Evolutionary conservation across 2,113 vertebrate species (phyloP).

Genomic region (Gyps fulvus): DNA sequence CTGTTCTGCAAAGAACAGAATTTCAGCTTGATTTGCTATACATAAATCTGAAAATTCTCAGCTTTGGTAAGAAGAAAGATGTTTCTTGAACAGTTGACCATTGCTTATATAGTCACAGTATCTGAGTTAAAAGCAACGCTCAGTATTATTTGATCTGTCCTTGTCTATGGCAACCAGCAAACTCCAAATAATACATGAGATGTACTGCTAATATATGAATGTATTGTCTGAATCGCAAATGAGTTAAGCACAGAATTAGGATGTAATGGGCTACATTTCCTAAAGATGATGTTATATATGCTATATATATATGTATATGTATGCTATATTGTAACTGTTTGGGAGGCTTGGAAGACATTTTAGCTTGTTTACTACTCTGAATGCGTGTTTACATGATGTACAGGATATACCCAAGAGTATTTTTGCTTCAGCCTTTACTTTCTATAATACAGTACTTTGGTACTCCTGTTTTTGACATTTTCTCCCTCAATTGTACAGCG

Average conservation of each 20-base stretch:
- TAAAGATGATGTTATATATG: not conserved
- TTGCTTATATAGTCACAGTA: not conserved
- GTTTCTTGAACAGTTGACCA: not conserved
- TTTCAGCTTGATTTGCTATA: slow-evolving; percentile 50
- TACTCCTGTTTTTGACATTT: slow-evolving; percentile 20
- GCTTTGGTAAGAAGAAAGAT: slow-evolving; percentile 18
- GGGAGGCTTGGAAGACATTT: slow-evolving; percentile 43
- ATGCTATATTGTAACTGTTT: not conserved
- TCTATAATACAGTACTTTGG: slow-evolving; percentile 56
- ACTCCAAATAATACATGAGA: not conserved
- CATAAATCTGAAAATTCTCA: slow-evolving; percentile 27
- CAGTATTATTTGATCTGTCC: not conserved
- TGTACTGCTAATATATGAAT: slow-evolving; percentile 70
- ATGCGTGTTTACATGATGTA: slow-evolving; percentile 75
- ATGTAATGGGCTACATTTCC: slow-evolving; percentile 50
- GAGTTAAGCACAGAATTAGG: slow-evolving; percentile 73
- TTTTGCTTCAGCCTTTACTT: slow-evolving; percentile 72
- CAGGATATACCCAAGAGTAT: slow-evolving; percentile 71
- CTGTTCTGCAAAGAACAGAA: slow-evolving; percentile 37
- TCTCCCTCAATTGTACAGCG: slow-evolving; percentile 13
- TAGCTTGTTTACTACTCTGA: slow-evolving; percentile 59
- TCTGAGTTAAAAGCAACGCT: slow-evolving; percentile 24
- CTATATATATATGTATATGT: not conserved
- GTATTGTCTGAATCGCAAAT: slow-evolving; percentile 61
- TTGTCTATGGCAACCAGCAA: slow-evolving; percentile 33